Evolutionary conservation across 2,888 invertebrate genomes (phyloP).

Genomic region (Drosophila neutralis): DNA sequence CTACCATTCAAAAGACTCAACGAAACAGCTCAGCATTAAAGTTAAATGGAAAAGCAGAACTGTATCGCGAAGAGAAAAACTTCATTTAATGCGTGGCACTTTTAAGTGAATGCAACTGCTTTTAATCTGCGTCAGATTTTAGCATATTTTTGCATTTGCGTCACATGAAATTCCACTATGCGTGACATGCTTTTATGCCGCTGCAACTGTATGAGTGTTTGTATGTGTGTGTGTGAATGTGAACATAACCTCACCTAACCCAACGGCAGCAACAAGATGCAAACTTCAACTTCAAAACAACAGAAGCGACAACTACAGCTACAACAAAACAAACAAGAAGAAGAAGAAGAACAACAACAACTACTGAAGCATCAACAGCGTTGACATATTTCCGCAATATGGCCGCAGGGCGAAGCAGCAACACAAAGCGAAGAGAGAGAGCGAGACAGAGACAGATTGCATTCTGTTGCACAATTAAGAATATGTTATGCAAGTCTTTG

Average conservation of each 20-base stretch:
- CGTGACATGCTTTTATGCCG: conserved; percentile 72
- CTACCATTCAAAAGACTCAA: conserved; percentile 13
- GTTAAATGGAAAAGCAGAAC: background rate
- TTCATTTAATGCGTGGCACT: conserved; percentile 27
- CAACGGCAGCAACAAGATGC: conserved; percentile 51
- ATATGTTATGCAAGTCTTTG: conserved; percentile 77
- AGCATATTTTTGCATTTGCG: conserved; percentile 78
- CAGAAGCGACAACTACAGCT: conserved; percentile 28
- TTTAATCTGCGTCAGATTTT: conserved; percentile 64
- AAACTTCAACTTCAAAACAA: conserved; percentile 75
- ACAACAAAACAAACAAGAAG: conserved; percentile 13
- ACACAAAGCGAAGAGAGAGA: conserved; percentile 42
- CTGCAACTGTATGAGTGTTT: conserved; percentile 14
- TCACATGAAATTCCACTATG: conserved; percentile 75
- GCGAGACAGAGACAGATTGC: conserved; percentile 14
- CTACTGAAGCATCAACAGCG: conserved; percentile 37
- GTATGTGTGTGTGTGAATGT: conserved; percentile 26
- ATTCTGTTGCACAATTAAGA: conserved; percentile 76
- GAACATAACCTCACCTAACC: conserved; percentile 70
- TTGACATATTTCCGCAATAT: conserved; percentile 77
- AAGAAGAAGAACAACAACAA: conserved; percentile 27
- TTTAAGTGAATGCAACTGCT: conserved; percentile 42
- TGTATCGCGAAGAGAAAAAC: conserved; percentile 17
- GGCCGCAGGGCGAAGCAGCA: conserved; percentile 61
- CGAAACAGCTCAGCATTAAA: background rate